Evolutionary conservation across 2,888 invertebrate genomes (phyloP), one percentile per base, ranked within the genome.

Genomic region (Heliconius aoede): DNA sequence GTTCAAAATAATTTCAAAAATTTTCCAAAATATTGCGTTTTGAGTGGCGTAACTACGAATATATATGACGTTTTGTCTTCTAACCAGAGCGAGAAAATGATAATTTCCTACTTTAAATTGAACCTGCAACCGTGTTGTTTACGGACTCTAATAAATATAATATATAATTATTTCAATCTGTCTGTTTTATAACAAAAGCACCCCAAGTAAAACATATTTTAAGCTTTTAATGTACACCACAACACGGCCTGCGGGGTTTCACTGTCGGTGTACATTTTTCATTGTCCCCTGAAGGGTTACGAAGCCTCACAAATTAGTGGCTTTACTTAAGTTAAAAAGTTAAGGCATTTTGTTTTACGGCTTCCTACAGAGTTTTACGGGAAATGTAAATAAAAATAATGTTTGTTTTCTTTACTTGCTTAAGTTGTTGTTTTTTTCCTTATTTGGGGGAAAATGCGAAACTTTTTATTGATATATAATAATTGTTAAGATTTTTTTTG

Each of bases 221-320:
- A 90, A 90, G 87, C 90, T 87, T 87, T 88, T 87, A 87, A 86
- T 86, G 86, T 85, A 80, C 82, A 80, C 81, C 81, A 81, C 84
- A 84, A 82, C 82, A 83, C 92, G 93, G 91, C 89, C 78, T 93
- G 85, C 87, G 90, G 89, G 93, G 93, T 89, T 93, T 93, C 92
- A 79, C 80, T 88, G 88, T 85, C 87, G 89, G 90, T 88, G 86
- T 91, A 85, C 83, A 86, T 88, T 90, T 86, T 84, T 88, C 85
- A 82, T 83, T 85, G 85, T 84, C 77, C 75, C 65, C 79, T 82
- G 86, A 91, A 91, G 91, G 91, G 91, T 91, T 90, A 86, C 83
- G 91, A 93, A 93, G 88, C 92, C 93, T 76, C 86, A 89, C 80
- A 88, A 91, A 85, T 84, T 82, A 84, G 81, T 73, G 79, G 74